These are phyloP conservation scores for Epinephelus malabaricus DNA, from an alignment of 2,797 vertebrate genomes.

Conservation along the genomic window DNA sequence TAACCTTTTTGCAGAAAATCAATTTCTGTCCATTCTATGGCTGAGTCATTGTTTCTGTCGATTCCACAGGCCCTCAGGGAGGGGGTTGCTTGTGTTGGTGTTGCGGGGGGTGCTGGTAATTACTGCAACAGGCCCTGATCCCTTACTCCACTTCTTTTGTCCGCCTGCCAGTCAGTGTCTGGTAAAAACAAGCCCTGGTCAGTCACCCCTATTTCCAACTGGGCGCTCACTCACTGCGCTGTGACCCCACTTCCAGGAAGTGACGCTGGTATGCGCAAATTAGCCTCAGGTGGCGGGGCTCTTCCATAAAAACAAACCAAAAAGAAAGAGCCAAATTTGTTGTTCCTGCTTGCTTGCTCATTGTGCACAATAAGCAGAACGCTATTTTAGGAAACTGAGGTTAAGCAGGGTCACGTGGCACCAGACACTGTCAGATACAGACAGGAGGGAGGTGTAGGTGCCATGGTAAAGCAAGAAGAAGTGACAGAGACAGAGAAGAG, in stretches of 20 bases:
- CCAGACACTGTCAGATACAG: slow-evolving; percentile 28
- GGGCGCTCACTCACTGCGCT: neutral
- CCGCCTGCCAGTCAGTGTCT: slow-evolving; percentile 21
- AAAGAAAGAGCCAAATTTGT: neutral
- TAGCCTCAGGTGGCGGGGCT: neutral
- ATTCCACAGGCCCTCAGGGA: slow-evolving; percentile 21
- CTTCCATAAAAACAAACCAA: neutral
- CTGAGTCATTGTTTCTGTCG: slow-evolving; percentile 71
- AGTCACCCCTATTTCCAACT: slow-evolving; percentile 58
- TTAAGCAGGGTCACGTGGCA: slow-evolving; percentile 51
- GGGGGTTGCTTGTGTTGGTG: neutral
- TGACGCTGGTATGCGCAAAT: slow-evolving; percentile 37
- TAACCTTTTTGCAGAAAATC: slow-evolving; percentile 70
- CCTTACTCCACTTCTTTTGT: slow-evolving; percentile 55
- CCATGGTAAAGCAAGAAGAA: slow-evolving; percentile 24
- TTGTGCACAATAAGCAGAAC: slow-evolving; percentile 35
- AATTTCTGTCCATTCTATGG: slow-evolving; percentile 56
- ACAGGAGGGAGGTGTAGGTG: slow-evolving; percentile 32
- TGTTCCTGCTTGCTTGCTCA: slow-evolving; percentile 3
- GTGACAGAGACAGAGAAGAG: slow-evolving; percentile 12
- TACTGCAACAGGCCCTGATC: slow-evolving; percentile 61
- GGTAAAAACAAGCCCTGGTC: slow-evolving; percentile 65
- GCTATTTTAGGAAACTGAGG: slow-evolving; percentile 61
- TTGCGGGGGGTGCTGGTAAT: slow-evolving; percentile 30
- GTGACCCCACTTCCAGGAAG: slow-evolving; percentile 63